Evolutionary conservation across 2,113 vertebrate species (phyloP), one percentile per base, ranked within the genome.

Genomic region (Machaerirhynchus nigripectus): DNA sequence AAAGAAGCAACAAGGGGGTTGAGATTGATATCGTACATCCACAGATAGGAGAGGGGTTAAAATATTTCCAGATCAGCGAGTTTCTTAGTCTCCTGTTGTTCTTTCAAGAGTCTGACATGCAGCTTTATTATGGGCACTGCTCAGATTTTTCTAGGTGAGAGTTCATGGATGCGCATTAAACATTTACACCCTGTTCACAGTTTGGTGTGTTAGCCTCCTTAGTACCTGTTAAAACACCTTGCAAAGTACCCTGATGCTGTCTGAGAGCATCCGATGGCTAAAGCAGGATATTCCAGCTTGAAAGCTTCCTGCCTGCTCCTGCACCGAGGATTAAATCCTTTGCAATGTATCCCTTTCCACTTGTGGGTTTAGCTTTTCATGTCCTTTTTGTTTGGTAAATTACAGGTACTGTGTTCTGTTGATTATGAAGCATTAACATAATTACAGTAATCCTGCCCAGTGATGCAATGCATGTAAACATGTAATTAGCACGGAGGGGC

Each of bases 391-490:
- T 96, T 61, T 79, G 61, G 86, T 94, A 92, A 95, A 96, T 97
- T 93, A 94, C 93, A 96, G 93, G 92, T 95, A 92, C 68, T 90
- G 74, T 94, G 81, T 89, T 81, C 93, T 87, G 86, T 40, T 92
- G 92, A 87, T 92, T 60, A 87, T 87, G 77, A 95, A 91, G 86
- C 33, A 97, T 93, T 93, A 95, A 65, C 84, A 89, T 96, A 95
- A 96, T 96, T 95, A 91, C 87, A 95, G 92, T 95, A 76, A 96
- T 97, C 93, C 95, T 57, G 56, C 70, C 91, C 63, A 89, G 37
- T 95, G 94, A 96, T 96, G 96, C 87, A 94, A 87, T 74, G 74
- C 89, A 49, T 83, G 84, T 95, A 95, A 95, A 93, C 84, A 93
- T 92, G 90, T 92, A 87, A 95, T 97, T 95, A 96, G 84, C 91